These are phyloP conservation scores for Eptesicus fuscus DNA, from an alignment of 2,113 vertebrate genomes.

Conservation along the genomic window DNA sequence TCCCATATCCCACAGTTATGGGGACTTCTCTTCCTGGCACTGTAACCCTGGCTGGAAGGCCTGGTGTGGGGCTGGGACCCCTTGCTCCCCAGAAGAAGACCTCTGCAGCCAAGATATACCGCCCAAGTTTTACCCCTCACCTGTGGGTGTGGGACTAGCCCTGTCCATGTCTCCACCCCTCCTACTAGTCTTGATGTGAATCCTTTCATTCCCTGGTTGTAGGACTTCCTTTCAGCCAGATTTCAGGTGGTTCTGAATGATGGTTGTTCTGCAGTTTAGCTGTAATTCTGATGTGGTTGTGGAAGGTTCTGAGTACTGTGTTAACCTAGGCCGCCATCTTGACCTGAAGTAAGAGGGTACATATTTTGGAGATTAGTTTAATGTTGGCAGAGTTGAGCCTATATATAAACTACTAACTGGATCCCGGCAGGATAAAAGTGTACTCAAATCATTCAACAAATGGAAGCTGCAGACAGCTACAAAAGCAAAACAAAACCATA, in stretches of 20 bases:
- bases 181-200: not conserved
- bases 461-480: not conserved
- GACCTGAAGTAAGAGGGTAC: not conserved
- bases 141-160: not conserved
- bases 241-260: not conserved
- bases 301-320: not conserved
- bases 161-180: not conserved
- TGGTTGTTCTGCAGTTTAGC: not conserved
- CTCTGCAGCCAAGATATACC: not conserved
- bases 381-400: not conserved
- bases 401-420: not conserved
- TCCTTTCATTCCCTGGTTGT: not conserved
- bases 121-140: not conserved
- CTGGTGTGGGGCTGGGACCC: not conserved
- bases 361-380: not conserved
- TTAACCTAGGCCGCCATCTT: not conserved
- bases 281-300: not conserved
- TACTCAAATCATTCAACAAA: not conserved
- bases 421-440: not conserved
- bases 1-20: not conserved
- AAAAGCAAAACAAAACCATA: not conserved
- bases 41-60: not conserved
- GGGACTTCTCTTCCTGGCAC: not conserved
- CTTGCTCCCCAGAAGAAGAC: not conserved
- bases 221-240: not conserved